Base-by-base conservation (phyloP, 1,140 invertebrate species). In the Pseudomyrmex dendroicus region DNA sequence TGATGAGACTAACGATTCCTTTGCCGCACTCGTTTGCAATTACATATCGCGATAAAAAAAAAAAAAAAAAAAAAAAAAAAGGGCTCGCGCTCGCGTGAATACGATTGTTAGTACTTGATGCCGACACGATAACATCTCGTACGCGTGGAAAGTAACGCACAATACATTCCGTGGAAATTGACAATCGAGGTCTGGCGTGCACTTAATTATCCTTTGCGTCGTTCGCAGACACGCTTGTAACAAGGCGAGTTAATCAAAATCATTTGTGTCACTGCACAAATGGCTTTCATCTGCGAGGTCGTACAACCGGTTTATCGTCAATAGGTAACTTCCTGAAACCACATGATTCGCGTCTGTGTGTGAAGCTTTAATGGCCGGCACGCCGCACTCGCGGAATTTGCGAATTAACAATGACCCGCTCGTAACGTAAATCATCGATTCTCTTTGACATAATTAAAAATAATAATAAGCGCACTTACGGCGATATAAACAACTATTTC, bases 181-280 rank as follows among this genome's bases (percentile, higher is more conserved):
- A 83, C 82, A 83, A 83, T 77, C 62, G 73, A 15, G 35, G 73
- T 56, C 44, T 52, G 73, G 63, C 54, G 54, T 66, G 44, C 73
- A 83, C 82, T 83, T 83, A 83, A 83, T 83, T 83, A 83, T 59
- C 50, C 73, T 77, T 83, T 83, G 76, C 76, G 77, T 62, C 63
- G 66, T 12, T 76, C 35, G 22, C 48, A 80, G 62, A 35, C 35
- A 83, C 82, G 54, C 25, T 78, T 80, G 25, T 84, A 84, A 84
- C 74, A 68, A 84, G 82, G 76, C 57, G 57, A 84, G 82, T 84
- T 84, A 84, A 84, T 84, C 82, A 84, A 80, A 84, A 84, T 84
- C 82, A 66, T 84, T 84, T 84, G 82, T 84, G 74, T 80, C 82
- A 70, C 62, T 52, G 74, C 64, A 68, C 74, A 68, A 78, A 80